Conservation (phyloP, 2,888 invertebrate genomes). For the Sialis lutaria region DNA sequence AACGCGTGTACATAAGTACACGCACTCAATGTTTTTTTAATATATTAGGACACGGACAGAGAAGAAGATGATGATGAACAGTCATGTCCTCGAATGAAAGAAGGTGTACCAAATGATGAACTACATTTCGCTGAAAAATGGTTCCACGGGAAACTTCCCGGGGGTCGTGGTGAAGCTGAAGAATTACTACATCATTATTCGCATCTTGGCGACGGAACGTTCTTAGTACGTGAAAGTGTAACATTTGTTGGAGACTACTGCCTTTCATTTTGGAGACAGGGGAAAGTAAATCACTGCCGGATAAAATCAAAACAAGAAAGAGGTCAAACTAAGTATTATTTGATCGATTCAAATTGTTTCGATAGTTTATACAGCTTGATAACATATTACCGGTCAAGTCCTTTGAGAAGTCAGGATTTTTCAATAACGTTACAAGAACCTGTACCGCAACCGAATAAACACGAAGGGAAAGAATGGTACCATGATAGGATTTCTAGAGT, state of each 20-base stretch:
- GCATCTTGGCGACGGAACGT: constrained; percentile 78
- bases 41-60: constrained; percentile 16
- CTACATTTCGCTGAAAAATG: constrained; percentile 83
- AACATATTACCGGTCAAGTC: constrained; percentile 73
- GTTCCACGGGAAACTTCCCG: constrained; percentile 79
- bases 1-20: no score
- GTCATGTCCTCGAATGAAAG: constrained; percentile 32
- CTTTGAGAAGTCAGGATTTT: constrained; percentile 79
- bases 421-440: constrained; percentile 74
- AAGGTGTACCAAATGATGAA: constrained; percentile 67
- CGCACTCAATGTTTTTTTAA: no score
- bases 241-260: constrained; percentile 95
- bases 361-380: constrained; percentile 86
- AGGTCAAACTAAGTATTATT: constrained; percentile 75
- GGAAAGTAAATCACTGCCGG: constrained; percentile 80
- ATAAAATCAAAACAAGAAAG: constrained; percentile 79
- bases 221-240: constrained; percentile 82
- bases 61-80: constrained; percentile 32
- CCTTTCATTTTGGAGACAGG: constrained; percentile 83
- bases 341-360: constrained; percentile 75
- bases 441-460: constrained; percentile 88
- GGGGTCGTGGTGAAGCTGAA: constrained; percentile 66
- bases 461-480: constrained; percentile 89
- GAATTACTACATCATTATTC: constrained; percentile 57
- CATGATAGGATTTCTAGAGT: constrained; percentile 62